These are phyloP conservation scores for Etia nguti DNA, from an alignment of 2,113 vertebrate genomes.

Conservation along the genomic window DNA sequence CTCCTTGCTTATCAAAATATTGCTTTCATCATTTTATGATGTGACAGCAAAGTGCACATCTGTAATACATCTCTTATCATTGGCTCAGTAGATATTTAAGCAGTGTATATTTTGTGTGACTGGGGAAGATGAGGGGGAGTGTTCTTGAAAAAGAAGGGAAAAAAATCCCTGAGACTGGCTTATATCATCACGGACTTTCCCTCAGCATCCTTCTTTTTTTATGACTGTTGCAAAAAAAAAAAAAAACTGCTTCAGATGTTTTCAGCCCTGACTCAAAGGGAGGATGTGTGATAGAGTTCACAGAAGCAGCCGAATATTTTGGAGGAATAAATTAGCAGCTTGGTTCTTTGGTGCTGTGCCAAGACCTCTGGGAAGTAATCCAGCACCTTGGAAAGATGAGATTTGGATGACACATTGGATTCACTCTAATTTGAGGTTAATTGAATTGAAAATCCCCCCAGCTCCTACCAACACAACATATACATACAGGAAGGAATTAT, in stretches of 20 bases:
- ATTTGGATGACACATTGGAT: conserved; percentile 35
- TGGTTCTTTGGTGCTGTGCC: conserved; percentile 27
- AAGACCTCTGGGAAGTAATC: conserved; percentile 47
- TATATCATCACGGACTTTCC: conserved; percentile 14
- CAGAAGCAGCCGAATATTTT: conserved; percentile 27
- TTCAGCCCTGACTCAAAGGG: not conserved
- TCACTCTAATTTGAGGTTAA: conserved; percentile 51
- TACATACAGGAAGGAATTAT: not conserved
- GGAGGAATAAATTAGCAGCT: conserved; percentile 42
- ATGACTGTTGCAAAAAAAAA: not conserved
- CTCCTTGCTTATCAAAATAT: conserved; percentile 4
- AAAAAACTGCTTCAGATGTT: conserved; percentile 3
- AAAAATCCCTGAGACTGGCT: not conserved
- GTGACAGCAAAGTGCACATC: not conserved
- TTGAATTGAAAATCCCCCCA: conserved; percentile 33
- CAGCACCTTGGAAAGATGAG: conserved; percentile 37
- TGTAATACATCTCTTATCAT: conserved; percentile 10
- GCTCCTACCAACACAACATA: not conserved
- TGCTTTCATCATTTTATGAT: conserved; percentile 16
- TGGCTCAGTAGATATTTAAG: conserved; percentile 10
- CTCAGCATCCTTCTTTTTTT: not conserved
- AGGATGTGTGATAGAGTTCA: conserved; percentile 15
- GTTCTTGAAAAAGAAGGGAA: not conserved
- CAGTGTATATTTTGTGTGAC: not conserved
- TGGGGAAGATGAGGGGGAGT: not conserved